These are phyloP conservation scores for Onychostruthus taczanowskii DNA, from an alignment of 2,113 vertebrate genomes.

Conservation along the genomic window DNA sequence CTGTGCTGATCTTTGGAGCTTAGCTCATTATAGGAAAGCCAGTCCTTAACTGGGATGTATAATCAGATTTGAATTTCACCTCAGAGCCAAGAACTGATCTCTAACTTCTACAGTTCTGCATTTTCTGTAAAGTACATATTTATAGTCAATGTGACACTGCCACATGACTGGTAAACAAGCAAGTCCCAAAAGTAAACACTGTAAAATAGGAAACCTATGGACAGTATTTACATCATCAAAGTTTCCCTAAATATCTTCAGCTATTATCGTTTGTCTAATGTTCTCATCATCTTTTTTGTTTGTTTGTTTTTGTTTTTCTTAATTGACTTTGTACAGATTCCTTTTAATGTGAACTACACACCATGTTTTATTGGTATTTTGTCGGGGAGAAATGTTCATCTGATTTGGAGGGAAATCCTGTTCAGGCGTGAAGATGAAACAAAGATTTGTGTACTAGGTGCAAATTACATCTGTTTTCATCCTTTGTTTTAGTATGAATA, in stretches of 20 bases:
- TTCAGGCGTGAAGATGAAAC: neutral
- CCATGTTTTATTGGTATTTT: neutral
- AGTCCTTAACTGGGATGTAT: neutral
- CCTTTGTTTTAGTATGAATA: neutral
- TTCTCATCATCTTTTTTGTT: neutral
- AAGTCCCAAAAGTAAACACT: neutral
- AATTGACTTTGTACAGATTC: neutral
- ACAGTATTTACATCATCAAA: neutral
- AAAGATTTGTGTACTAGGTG: neutral
- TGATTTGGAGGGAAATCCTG: neutral
- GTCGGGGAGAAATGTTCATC: neutral
- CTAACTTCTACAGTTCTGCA: neutral
- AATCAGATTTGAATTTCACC: conserved; percentile 31
- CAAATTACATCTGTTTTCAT: neutral
- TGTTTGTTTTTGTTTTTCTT: neutral
- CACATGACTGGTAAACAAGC: neutral
- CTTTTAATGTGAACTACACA: neutral
- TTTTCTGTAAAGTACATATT: neutral
- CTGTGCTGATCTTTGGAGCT: neutral
- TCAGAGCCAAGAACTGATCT: neutral
- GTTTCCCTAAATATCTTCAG: neutral
- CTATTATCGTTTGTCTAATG: neutral
- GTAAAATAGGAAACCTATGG: neutral
- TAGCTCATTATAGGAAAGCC: neutral
- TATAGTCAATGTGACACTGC: neutral